phyloP scores from a whole-genome alignment of 2,888 invertebrate species.

The Aporophyla lueneburgensis region DNA sequence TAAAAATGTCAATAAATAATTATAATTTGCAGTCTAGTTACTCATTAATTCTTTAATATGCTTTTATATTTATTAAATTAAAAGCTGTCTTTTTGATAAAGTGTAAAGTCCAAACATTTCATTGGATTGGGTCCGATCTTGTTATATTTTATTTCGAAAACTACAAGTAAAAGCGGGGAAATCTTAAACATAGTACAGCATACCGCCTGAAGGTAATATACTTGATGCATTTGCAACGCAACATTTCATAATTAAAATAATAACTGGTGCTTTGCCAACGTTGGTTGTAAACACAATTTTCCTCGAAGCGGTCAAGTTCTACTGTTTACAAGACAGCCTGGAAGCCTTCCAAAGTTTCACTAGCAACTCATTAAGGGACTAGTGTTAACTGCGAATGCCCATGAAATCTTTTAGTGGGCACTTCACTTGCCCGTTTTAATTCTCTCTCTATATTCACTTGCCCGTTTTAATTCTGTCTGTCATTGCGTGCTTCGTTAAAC shows the following conservation, averaged over 20 bases:
- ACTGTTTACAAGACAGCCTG: constrained; percentile 84
- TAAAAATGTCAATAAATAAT: too few relatives aligned
- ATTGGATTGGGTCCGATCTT: too few relatives aligned
- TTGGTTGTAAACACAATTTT: constrained; percentile 61
- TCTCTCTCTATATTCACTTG: constrained; percentile 80
- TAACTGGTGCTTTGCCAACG: constrained; percentile 46
- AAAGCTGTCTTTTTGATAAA: too few relatives aligned
- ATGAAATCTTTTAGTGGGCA: constrained; percentile 86
- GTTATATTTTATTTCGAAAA: too few relatives aligned
- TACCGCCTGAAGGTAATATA: not conserved
- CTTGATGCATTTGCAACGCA: constrained; percentile 9
- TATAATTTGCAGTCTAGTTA: too few relatives aligned
- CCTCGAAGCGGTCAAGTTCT: constrained; percentile 62
- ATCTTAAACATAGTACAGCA: not conserved
- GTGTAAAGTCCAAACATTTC: too few relatives aligned
- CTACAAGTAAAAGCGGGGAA: too few relatives aligned
- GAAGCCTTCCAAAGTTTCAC: constrained; percentile 86
- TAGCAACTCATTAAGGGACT: constrained; percentile 84
- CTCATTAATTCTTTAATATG: too few relatives aligned
- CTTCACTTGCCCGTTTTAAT: constrained; percentile 84
- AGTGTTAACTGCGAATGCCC: constrained; percentile 86
- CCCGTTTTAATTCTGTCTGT: constrained; percentile 84
- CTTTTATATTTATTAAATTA: too few relatives aligned
- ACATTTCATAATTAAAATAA: constrained; percentile 43
- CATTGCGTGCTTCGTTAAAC: constrained; percentile 83